Evolutionary conservation across 1,140 invertebrate genomes (phyloP).

Genomic region (Listronotus oregonensis): DNA sequence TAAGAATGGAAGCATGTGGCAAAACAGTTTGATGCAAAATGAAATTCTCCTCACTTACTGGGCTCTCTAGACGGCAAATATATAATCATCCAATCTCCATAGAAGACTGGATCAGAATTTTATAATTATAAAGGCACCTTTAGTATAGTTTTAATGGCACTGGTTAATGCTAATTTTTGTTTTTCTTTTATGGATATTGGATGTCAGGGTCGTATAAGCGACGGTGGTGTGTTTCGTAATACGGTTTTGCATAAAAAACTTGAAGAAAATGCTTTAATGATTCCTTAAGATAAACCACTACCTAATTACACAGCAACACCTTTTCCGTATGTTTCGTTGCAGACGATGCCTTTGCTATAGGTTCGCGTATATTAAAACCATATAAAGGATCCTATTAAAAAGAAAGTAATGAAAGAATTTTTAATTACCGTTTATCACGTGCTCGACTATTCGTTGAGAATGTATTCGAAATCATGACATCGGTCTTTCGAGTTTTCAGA

Average conservation of each 20-base stretch:
- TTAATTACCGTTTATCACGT: slow-evolving; percentile 14
- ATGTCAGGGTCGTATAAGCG: slow-evolving; percentile 46
- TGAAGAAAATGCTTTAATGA: slow-evolving; percentile 41
- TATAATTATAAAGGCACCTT: slow-evolving; percentile 29
- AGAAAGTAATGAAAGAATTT: slow-evolving; percentile 3
- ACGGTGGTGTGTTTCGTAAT: slow-evolving; percentile 42
- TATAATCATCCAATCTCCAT: slow-evolving; percentile 33
- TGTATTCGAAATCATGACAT: slow-evolving; percentile 7
- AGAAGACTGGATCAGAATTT: slow-evolving; percentile 35
- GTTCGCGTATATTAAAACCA: slow-evolving; percentile 49
- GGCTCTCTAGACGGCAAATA: slow-evolving; percentile 48
- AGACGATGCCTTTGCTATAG: slow-evolving; percentile 54
- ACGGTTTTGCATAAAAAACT: slow-evolving; percentile 35
- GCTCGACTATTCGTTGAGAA: slow-evolving; percentile 11
- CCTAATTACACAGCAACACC: slow-evolving; percentile 29
- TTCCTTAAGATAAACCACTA: slow-evolving; percentile 40
- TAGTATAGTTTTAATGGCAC: slow-evolving; percentile 39
- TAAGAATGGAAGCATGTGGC: too few relatives aligned
- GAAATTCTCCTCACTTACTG: slow-evolving; percentile 29
- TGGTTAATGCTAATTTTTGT: slow-evolving; percentile 27
- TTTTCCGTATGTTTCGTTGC: slow-evolving; percentile 47
- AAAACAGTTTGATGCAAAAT: too few relatives aligned
- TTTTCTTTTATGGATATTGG: slow-evolving; percentile 54
- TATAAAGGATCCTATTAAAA: not conserved
- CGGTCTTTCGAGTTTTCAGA: slow-evolving; percentile 16